Evolutionary conservation across 2,888 invertebrate genomes (phyloP).

Genomic region (Drosophila prostipennis): DNA sequence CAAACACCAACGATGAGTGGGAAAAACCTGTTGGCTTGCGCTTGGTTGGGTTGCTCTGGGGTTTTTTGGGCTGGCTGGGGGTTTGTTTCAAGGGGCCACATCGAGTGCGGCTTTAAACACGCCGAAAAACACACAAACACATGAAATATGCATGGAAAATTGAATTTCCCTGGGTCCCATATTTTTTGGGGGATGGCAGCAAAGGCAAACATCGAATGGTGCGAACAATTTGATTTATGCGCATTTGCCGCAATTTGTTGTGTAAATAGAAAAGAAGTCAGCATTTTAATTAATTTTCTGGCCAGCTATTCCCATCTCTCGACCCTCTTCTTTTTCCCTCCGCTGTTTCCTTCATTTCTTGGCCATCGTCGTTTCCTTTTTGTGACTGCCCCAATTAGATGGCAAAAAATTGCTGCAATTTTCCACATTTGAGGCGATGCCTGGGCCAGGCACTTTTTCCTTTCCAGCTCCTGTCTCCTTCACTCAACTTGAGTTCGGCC

Average conservation of each 20-base stretch:
- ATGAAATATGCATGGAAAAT: constrained; percentile 75
- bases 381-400: constrained; percentile 63
- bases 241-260: constrained; percentile 76
- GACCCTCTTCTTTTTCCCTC: constrained; percentile 1
- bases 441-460: constrained; percentile 48
- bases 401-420: constrained; percentile 60
- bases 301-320: background rate
- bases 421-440: constrained; percentile 51
- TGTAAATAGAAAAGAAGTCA: constrained; percentile 70
- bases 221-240: constrained; percentile 76
- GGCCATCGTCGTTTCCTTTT: constrained; percentile 22
- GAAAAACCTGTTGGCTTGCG: constrained; percentile 44
- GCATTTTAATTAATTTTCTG: constrained; percentile 75
- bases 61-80: constrained; percentile 17
- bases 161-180: constrained; percentile 52
- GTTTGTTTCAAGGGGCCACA: constrained; percentile 17
- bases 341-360: constrained; percentile 5
- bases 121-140: constrained; percentile 44
- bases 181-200: constrained; percentile 8
- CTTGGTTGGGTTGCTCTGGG: constrained; percentile 27
- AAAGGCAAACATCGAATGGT: constrained; percentile 58
- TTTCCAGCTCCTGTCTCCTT: constrained; percentile 17
- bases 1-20: constrained; percentile 27
- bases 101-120: constrained; percentile 61
- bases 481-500: constrained; percentile 18